These are phyloP conservation scores for Pleuronectes platessa DNA, from an alignment of 2,113 vertebrate species.

Conservation along the genomic window DNA sequence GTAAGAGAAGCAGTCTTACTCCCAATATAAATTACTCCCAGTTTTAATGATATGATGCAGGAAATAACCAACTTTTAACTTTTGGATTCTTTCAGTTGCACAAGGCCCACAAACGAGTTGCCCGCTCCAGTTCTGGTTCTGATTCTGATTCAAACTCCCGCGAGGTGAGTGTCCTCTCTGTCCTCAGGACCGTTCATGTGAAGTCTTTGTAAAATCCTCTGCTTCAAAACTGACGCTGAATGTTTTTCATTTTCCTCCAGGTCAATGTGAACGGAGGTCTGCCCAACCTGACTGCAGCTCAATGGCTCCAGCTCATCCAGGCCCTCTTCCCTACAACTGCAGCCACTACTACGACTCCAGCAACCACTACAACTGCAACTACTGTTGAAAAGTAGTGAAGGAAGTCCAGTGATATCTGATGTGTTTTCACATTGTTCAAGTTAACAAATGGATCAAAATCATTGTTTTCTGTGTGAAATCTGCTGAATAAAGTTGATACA, in stretches of 20 bases:
- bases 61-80: neutral
- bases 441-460: neutral
- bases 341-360: neutral
- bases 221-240: neutral
- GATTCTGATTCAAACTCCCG: neutral
- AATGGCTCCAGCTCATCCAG: neutral
- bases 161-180: conserved; percentile 4
- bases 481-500: conserved; percentile 15
- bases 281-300: neutral
- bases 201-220: neutral
- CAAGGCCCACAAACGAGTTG: neutral
- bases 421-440: neutral
- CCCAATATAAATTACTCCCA: neutral
- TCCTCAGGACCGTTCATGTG: neutral
- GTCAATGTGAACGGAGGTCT: too few species aligned
- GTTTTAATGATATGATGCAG: neutral
- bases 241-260: conserved; percentile 7
- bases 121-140: conserved; percentile 4
- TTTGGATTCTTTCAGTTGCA: neutral
- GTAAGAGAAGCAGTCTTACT: conserved; percentile 54
- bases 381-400: neutral
- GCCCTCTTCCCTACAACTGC: neutral
- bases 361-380: too few species aligned
- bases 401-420: neutral
- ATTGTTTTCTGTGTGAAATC: neutral